A percentile compares a stretch with the other conserved stretches of the same genome.
phyloP scores from a whole-genome alignment of 2,888 invertebrate species.

The Cordilura impudica region DNA sequence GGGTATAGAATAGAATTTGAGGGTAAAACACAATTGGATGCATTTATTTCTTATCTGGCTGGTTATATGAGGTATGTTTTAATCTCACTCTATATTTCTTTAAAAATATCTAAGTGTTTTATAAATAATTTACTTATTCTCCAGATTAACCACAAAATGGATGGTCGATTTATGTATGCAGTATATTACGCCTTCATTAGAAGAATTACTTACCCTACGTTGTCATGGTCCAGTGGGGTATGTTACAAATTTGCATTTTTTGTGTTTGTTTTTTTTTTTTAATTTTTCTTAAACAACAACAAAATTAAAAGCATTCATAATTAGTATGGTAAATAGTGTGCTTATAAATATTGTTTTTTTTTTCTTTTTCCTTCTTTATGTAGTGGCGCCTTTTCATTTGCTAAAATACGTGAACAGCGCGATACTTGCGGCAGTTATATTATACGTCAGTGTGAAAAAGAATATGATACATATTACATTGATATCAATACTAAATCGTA shows the following conservation, averaged over 20 bases:
- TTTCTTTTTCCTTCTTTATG: conserved; percentile 66
- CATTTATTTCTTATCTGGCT: conserved; percentile 89
- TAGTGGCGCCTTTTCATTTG: conserved; percentile 90
- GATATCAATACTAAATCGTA: conserved; percentile 89
- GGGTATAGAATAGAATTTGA: conserved; percentile 75
- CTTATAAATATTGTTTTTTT: conserved; percentile 1
- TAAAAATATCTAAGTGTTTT: background rate
- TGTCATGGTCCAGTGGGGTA: conserved; percentile 95
- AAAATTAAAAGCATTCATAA: too few relatives aligned
- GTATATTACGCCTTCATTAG: conserved; percentile 87
- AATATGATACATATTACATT: conserved; percentile 88
- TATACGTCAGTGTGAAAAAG: conserved; percentile 88
- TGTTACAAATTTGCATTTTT: conserved; percentile 67
- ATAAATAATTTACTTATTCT: conserved; percentile 8
- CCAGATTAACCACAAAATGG: conserved; percentile 90
- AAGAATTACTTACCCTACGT: conserved; percentile 84
- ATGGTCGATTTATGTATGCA: conserved; percentile 92
- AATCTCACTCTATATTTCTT: background rate
- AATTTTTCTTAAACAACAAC: too few relatives aligned
- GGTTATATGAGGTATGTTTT: conserved; percentile 86
- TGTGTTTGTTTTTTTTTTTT: background rate
- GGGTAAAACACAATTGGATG: conserved; percentile 79
- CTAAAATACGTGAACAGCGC: conserved; percentile 89
- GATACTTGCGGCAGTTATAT: conserved; percentile 89
- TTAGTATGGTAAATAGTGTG: too few relatives aligned